Percentiles rank a stretch among this genome's conserved stretches.
These are phyloP conservation scores for Lonchura striata DNA, from an alignment of 2,113 vertebrate genomes.

Conservation along the genomic window DNA sequence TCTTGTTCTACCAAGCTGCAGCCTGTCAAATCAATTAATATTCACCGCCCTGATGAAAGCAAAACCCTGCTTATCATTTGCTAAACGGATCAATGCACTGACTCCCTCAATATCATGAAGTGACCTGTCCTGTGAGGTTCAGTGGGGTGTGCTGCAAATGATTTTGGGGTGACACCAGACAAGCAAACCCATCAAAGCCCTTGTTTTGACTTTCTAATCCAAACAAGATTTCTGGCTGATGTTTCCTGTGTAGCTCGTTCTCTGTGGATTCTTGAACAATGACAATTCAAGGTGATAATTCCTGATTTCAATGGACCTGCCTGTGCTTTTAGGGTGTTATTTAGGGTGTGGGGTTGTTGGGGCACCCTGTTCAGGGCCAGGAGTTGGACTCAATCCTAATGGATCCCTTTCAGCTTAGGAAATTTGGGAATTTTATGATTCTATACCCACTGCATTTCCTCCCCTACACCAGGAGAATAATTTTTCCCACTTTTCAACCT, in stretches of 20 bases:
- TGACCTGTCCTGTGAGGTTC: constrained; percentile 3
- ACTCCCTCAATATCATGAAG: not conserved
- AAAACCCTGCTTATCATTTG: constrained; percentile 34
- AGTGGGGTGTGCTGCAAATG: not conserved
- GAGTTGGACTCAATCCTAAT: not conserved
- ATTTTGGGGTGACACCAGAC: not conserved
- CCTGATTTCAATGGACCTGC: not conserved
- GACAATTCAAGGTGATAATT: not conserved
- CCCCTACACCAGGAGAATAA: rapidly evolving
- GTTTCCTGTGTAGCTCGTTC: not conserved
- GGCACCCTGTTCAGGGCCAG: not conserved
- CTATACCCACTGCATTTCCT: not conserved
- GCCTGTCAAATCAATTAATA: constrained; percentile 66
- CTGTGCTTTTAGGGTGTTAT: not conserved
- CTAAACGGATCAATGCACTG: not conserved
- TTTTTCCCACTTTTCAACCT: not conserved
- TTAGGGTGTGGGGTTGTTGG: not conserved
- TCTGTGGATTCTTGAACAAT: not conserved
- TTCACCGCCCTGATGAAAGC: constrained; percentile 43
- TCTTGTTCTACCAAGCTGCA: constrained; percentile 57
- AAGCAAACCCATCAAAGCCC: not conserved
- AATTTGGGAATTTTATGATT: not conserved
- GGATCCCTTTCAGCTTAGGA: not conserved
- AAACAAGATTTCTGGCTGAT: not conserved
- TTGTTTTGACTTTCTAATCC: not conserved